Evolutionary conservation across 2,797 vertebrate species (phyloP), one percentile per base, ranked within the genome.

Genomic region (Pseudopleuronectes americanus): DNA sequence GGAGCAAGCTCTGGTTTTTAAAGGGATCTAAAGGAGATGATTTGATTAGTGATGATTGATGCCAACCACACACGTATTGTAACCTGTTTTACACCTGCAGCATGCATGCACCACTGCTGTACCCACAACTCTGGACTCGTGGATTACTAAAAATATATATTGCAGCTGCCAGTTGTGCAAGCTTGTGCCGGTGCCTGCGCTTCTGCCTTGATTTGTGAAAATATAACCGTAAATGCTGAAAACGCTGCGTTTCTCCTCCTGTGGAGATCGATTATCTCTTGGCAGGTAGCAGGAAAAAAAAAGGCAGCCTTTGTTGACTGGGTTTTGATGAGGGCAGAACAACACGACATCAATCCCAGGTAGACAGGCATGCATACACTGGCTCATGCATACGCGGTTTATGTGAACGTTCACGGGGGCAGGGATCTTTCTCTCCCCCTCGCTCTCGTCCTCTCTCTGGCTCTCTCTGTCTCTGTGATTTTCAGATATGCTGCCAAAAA

Each of bases 11-110:
- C 63, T 69, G 83, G 76, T 80, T 85, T 85, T 90, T 85, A 80
- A 86, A 83, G 41, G 26, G 56, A 89, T 81, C 89, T 85, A 81
- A 67, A 61, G 41, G 70, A 76, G 77, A 81, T 80, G 73, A 89
- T 90, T 89, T 86, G 83, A 91, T 92, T 86, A 86, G 76, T 70
- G 24, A 31, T 84, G 84, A 89, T 79, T 84, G 81, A 89, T 86
- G 83, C 68, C 83, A 68, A 26, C 70, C 57, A 69, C 80, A 80
- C 73, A 77, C 68, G 71, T 74, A 48, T 71, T 69, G 61, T 79
- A 76, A 87, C 83, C 38, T 26, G 38, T 74, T 84, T 86, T 67
- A 77, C 65, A 79, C 54, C 51, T 84, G 70, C 57, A 67, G 58
- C 68, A 56, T 6, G 8, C 57, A 55, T 63, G 54, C 56, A 19